phyloP scores from a whole-genome alignment of 1,140 invertebrate species.

The Cheumatopsyche charites region DNA sequence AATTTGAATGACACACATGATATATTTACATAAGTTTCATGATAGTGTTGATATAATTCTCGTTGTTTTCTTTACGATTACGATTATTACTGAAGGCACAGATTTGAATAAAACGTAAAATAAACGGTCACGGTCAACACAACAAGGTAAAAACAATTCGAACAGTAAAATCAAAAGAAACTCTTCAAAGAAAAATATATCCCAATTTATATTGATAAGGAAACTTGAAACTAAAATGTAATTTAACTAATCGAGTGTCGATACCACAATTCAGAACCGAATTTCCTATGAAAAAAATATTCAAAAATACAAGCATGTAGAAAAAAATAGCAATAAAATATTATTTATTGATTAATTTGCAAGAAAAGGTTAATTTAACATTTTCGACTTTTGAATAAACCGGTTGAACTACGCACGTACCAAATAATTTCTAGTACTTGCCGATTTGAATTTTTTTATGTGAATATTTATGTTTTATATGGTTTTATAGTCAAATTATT shows the following conservation, averaged over 20 bases:
- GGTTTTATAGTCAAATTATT: background rate
- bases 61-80: no score
- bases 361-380: slow-evolving; percentile 5
- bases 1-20: no score
- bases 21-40: no score
- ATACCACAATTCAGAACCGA: no score
- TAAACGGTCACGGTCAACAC: background rate
- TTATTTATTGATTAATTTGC: background rate
- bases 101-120: background rate
- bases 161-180: background rate
- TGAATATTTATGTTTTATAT: slow-evolving; percentile 1
- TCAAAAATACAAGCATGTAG: background rate
- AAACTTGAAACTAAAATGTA: no score
- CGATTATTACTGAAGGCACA: background rate
- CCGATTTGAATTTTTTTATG: background rate
- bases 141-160: background rate
- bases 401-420: background rate
- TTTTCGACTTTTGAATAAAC: background rate
- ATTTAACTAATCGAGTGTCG: no score
- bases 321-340: background rate
- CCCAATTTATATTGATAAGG: background rate
- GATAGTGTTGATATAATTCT: no score
- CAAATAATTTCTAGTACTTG: background rate
- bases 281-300: background rate
- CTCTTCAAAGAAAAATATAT: background rate